phyloP scores from a whole-genome alignment of 1,140 invertebrate species.

The Heliconius hermathena region DNA sequence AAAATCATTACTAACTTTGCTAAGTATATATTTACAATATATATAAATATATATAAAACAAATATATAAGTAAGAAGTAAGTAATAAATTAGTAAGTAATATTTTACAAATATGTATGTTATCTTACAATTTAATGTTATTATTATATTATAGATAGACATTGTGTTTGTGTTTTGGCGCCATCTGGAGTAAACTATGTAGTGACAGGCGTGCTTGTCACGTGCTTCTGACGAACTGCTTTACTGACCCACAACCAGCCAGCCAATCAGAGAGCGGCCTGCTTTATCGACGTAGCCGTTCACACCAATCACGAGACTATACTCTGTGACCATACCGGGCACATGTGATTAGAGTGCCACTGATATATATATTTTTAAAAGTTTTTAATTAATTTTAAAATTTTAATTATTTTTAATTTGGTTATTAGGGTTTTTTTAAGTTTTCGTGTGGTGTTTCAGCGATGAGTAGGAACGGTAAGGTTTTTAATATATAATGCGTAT shows the following conservation, averaged over 20 bases:
- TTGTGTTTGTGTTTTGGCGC: constrained; percentile 42
- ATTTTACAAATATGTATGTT: too few relatives aligned
- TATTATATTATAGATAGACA: too few relatives aligned
- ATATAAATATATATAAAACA: too few relatives aligned
- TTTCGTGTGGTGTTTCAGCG: constrained; percentile 17
- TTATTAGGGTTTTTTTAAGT: background rate
- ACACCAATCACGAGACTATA: constrained; percentile 58
- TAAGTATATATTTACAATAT: too few relatives aligned
- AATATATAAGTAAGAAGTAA: too few relatives aligned
- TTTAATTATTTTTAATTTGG: background rate
- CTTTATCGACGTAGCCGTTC: constrained; percentile 45
- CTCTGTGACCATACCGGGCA: constrained; percentile 55
- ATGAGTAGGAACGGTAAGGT: constrained; percentile 67
- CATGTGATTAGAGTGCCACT: constrained; percentile 61
- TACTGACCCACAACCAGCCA: constrained; percentile 41
- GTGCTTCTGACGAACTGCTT: constrained; percentile 55
- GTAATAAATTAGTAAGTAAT: too few relatives aligned
- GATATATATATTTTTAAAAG: constrained; percentile 40
- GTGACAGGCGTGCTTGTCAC: constrained; percentile 52
- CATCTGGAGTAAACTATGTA: constrained; percentile 47
- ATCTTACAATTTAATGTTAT: too few relatives aligned
- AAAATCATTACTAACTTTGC: too few relatives aligned
- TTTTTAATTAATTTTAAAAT: constrained; percentile 18
- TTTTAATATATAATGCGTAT: background rate
- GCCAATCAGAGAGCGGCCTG: constrained; percentile 53